Percentiles rank a stretch among this genome's conserved stretches.
Evolutionary conservation across 2,113 vertebrate species (phyloP).

Genomic region (Cryptotis parvus): DNA sequence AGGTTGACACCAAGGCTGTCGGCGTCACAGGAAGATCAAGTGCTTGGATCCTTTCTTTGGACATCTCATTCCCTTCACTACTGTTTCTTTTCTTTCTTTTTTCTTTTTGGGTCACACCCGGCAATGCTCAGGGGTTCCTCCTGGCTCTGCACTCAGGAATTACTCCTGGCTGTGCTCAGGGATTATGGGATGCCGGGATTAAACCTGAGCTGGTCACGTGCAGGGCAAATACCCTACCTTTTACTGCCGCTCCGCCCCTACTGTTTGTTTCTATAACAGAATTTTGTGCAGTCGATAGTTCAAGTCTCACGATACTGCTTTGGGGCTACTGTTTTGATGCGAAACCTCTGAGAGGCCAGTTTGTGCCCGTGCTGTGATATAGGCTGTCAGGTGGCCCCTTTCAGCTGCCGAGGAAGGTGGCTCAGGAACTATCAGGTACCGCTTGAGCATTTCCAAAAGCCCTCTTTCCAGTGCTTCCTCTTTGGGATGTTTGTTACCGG

Average conservation of each 20-base stretch:
- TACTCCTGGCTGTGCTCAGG: no score
- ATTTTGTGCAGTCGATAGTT: no score
- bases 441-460: background rate
- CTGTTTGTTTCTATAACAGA: no score
- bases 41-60: background rate
- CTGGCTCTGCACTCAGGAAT: no score
- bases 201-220: no score
- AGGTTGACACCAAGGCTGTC: conserved; percentile 29
- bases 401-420: background rate
- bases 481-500: background rate
- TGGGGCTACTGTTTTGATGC: background rate
- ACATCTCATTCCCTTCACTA: background rate
- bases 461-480: conserved; percentile 11
- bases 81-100: no score
- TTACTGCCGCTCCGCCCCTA: no score
- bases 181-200: no score
- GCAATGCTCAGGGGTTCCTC: no score
- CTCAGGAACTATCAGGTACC: background rate
- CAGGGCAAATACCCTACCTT: no score
- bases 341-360: background rate
- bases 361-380: background rate
- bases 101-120: no score
- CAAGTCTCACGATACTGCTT: no score
- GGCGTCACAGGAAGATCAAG: background rate
- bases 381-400: background rate